Conservation (phyloP, 2,888 invertebrate species). For the Callinectes sapidus region DNA sequence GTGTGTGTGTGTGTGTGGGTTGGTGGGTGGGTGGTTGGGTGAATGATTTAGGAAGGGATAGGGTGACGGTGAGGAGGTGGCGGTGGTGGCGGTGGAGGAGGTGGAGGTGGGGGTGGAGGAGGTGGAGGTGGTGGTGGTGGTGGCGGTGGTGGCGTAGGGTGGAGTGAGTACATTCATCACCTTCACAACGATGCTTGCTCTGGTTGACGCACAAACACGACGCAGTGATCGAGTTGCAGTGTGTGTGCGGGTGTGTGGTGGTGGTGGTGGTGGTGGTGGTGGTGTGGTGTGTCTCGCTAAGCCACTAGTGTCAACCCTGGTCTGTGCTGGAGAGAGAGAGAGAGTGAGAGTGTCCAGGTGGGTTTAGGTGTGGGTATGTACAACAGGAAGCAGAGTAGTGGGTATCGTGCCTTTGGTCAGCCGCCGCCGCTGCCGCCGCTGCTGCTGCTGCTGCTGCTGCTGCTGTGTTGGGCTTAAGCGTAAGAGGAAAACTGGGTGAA, state of each 20-base stretch:
- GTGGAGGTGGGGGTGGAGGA: no score
- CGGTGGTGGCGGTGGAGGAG: neutral
- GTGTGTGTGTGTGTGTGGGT: constrained; percentile 40
- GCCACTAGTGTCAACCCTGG: constrained; percentile 4
- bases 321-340: constrained; percentile 4
- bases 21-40: neutral
- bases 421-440: neutral
- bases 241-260: constrained; percentile 1
- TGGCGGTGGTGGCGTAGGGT: neutral
- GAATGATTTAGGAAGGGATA: neutral
- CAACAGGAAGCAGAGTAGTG: neutral
- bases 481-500: neutral
- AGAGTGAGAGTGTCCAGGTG: neutral
- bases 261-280: constrained; percentile 17
- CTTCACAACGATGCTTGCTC: constrained; percentile 18
- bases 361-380: neutral
- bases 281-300: constrained; percentile 23
- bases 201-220: neutral
- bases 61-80: constrained; percentile 4
- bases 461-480: neutral
- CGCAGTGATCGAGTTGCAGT: constrained; percentile 24
- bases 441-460: neutral
- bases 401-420: neutral
- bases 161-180: constrained; percentile 17
- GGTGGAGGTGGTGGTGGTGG: neutral